A percentile compares a stretch with the other conserved stretches of the same genome.
phyloP scores from a whole-genome alignment of 1,140 invertebrate species.

The Ruditapes philippinarum region DNA sequence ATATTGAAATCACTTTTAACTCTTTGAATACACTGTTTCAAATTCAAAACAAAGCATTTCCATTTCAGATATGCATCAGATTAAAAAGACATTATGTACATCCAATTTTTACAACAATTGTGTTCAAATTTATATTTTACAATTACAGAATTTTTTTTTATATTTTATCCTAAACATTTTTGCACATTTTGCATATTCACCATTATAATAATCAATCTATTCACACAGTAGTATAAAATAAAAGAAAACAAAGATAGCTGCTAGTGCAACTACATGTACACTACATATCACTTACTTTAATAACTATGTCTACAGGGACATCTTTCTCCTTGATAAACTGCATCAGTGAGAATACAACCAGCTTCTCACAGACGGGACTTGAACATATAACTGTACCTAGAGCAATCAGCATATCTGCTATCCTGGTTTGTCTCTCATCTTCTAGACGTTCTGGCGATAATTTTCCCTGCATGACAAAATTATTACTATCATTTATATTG shows the following conservation, averaged over 20 bases:
- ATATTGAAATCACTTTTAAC: too few relatives aligned
- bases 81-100: too few relatives aligned
- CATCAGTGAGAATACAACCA: conserved; percentile 38
- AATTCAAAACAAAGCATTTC: too few relatives aligned
- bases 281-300: neutral
- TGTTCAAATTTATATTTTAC: too few relatives aligned
- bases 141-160: too few relatives aligned
- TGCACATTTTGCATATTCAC: neutral
- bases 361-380: conserved; percentile 52
- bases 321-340: conserved; percentile 52
- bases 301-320: conserved; percentile 11
- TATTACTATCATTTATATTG: too few relatives aligned
- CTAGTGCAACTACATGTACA: neutral
- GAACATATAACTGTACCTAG: conserved; percentile 38
- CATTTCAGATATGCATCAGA: too few relatives aligned
- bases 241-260: neutral
- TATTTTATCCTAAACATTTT: too few relatives aligned
- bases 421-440: conserved; percentile 18
- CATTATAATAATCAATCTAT: neutral
- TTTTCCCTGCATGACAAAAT: neutral
- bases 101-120: too few relatives aligned
- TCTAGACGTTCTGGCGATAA: conserved; percentile 25
- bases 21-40: too few relatives aligned
- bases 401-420: neutral
- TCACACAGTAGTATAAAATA: too few relatives aligned